These are phyloP conservation scores for Eledona agricola DNA, from an alignment of 2,888 invertebrate species.

Conservation along the genomic window DNA sequence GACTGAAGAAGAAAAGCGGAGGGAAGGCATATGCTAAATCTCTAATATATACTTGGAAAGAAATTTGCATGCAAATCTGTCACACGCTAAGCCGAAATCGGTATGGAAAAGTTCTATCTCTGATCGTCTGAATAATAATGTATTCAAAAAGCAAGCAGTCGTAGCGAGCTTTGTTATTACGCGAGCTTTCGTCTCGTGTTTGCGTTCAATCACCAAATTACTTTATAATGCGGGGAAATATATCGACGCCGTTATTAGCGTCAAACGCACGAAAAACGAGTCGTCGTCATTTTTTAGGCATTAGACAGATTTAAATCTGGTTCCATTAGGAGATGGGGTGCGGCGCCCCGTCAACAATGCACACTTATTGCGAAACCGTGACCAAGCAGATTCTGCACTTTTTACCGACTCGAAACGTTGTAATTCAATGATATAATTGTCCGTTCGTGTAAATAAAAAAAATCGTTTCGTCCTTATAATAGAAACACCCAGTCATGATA, in stretches of 20 bases:
- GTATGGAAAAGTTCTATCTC: slow-evolving; percentile 60
- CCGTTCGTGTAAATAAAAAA: slow-evolving; percentile 58
- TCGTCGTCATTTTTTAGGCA: slow-evolving; percentile 51
- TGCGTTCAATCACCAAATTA: slow-evolving; percentile 56
- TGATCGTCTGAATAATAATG: slow-evolving; percentile 61
- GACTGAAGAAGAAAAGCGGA: slow-evolving; percentile 47
- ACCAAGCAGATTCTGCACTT: slow-evolving; percentile 57
- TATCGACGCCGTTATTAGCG: slow-evolving; percentile 38
- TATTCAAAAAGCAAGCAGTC: slow-evolving; percentile 56
- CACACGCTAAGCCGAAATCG: slow-evolving; percentile 60
- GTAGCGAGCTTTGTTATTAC: slow-evolving; percentile 51
- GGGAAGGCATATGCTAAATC: slow-evolving; percentile 55
- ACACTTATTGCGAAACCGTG: slow-evolving; percentile 59
- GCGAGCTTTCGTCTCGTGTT: slow-evolving; percentile 50
- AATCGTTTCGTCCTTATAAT: slow-evolving; percentile 52
- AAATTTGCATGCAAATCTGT: slow-evolving; percentile 62
- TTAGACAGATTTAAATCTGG: slow-evolving; percentile 49
- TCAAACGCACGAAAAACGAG: background rate
- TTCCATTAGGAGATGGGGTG: slow-evolving; percentile 54
- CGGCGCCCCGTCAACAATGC: slow-evolving; percentile 55
- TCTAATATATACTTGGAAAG: slow-evolving; percentile 60
- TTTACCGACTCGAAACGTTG: slow-evolving; percentile 57
- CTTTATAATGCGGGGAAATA: slow-evolving; percentile 52
- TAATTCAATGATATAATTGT: slow-evolving; percentile 63
- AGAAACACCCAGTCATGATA: slow-evolving; percentile 56